Percentiles rank a stretch among this genome's conserved stretches.
These are phyloP conservation scores for Pterostichus niger DNA, from an alignment of 2,888 invertebrate genomes.

Conservation along the genomic window DNA sequence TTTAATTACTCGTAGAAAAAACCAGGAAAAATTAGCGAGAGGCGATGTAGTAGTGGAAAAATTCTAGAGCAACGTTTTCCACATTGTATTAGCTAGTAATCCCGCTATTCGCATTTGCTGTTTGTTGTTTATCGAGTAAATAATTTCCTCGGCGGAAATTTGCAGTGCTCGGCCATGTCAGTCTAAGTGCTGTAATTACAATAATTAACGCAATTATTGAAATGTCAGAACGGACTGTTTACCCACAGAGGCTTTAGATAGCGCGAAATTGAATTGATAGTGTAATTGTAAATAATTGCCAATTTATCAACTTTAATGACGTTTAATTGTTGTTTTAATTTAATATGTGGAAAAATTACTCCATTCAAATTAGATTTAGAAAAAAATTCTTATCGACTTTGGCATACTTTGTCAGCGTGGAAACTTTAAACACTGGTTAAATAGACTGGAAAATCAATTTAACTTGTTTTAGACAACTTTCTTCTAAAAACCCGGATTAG, in stretches of 20 bases:
- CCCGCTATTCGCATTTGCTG: conserved; percentile 2
- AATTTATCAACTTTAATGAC: conserved; percentile 65
- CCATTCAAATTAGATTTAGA: conserved; percentile 39
- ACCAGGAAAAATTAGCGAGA: too few relatives aligned
- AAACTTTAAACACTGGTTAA: conserved; percentile 13
- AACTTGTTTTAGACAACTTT: conserved; percentile 28
- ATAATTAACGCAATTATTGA: conserved; percentile 66
- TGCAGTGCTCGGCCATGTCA: conserved; percentile 32
- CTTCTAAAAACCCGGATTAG: conserved; percentile 19
- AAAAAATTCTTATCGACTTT: conserved; percentile 25
- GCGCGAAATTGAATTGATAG: conserved; percentile 55
- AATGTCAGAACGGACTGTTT: conserved; percentile 46
- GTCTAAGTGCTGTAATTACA: conserved; percentile 64
- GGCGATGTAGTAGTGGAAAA: background rate
- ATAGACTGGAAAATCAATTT: conserved; percentile 48
- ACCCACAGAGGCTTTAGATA: conserved; percentile 35
- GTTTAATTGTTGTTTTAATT: conserved; percentile 66
- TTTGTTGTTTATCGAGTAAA: conserved; percentile 13
- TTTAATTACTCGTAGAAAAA: too few relatives aligned
- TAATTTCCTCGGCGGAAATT: conserved; percentile 60
- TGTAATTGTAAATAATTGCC: conserved; percentile 65
- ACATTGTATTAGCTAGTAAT: background rate
- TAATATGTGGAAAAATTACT: conserved; percentile 48
- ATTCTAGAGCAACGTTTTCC: background rate
- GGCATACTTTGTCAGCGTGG: conserved; percentile 14